Conservation (phyloP, 2,113 vertebrate genomes). For the Poecile atricapillus region DNA sequence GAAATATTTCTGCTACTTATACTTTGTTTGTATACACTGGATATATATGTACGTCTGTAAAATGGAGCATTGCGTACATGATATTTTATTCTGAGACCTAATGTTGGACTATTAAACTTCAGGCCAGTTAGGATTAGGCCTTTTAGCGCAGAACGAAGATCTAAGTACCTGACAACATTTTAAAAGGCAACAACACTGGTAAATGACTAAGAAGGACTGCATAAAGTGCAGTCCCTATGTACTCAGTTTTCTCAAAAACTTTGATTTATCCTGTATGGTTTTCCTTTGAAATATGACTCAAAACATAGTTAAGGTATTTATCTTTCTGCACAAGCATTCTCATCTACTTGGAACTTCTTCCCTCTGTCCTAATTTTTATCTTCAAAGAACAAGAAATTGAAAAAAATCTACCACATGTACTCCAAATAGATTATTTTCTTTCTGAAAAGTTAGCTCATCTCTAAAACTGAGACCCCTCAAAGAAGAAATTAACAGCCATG, state of each 20-base stretch:
- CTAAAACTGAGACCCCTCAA: neutral
- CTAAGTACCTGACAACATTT: neutral
- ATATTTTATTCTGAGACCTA: neutral
- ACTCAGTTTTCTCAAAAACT: neutral
- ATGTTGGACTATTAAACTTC: neutral
- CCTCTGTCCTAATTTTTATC: neutral
- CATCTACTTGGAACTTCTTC: neutral
- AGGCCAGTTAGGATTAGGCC: fast-evolving
- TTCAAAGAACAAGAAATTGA: neutral
- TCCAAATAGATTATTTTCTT: neutral
- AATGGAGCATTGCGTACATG: neutral
- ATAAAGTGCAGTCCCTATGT: neutral
- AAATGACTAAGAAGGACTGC: neutral
- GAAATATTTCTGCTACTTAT: neutral
- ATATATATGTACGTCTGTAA: neutral
- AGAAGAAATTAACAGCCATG: neutral
- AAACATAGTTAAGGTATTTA: neutral
- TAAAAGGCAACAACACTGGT: neutral
- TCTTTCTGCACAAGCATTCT: neutral
- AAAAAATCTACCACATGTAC: neutral
- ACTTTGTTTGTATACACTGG: neutral
- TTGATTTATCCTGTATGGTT: neutral
- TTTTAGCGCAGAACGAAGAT: neutral
- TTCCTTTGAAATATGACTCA: neutral
- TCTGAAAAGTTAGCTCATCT: neutral